These are phyloP conservation scores for Psilanteris sp. DNA, from an alignment of 1,140 invertebrate genomes.

Conservation along the genomic window DNA sequence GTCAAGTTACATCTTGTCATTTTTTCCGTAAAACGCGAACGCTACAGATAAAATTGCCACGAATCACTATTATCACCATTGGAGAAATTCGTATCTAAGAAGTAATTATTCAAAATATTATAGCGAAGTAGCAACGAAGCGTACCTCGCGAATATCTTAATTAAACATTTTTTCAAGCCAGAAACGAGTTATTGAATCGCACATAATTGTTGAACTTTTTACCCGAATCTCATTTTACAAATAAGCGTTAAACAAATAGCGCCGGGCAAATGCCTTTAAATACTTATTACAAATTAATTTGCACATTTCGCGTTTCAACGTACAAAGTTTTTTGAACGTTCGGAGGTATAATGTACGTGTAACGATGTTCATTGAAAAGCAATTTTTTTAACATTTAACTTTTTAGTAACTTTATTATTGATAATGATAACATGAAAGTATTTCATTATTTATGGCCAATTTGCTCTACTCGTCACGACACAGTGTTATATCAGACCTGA, in stretches of 20 bases:
- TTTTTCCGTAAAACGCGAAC: constrained; percentile 41
- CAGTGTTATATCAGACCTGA: constrained; percentile 59
- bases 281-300: too few species aligned
- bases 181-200: too few species aligned
- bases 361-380: too few species aligned
- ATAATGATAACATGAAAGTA: constrained; percentile 58
- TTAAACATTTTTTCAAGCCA: too few species aligned
- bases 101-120: too few species aligned
- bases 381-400: constrained; percentile 21
- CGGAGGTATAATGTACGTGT: background rate
- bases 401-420: constrained; percentile 34
- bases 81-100: constrained; percentile 21
- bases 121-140: too few species aligned
- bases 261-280: too few species aligned
- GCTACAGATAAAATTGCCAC: constrained; percentile 36
- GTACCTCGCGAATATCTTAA: too few species aligned
- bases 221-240: too few species aligned
- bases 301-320: too few species aligned
- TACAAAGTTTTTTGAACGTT: background rate
- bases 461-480: constrained; percentile 58
- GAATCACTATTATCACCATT: constrained; percentile 20
- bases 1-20: constrained; percentile 63
- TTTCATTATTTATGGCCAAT: constrained; percentile 60
- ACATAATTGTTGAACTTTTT: too few species aligned
- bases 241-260: too few species aligned